Evolutionary conservation across 2,113 vertebrate species (phyloP).

Genomic region (Myotis lucifugus): DNA sequence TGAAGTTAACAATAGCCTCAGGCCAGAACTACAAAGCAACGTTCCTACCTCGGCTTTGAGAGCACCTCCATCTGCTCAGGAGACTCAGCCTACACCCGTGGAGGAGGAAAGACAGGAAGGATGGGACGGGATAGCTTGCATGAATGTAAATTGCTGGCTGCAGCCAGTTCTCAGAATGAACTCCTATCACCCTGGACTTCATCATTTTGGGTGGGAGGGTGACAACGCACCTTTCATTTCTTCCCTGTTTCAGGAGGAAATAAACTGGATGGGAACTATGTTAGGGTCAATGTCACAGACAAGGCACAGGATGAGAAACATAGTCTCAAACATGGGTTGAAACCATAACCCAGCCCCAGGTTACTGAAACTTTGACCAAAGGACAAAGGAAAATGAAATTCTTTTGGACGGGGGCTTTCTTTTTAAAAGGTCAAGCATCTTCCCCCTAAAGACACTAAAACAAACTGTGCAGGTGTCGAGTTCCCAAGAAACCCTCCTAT

Average conservation of each 20-base stretch:
- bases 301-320: neutral
- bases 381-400: slow-evolving; percentile 20
- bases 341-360: neutral
- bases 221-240: neutral
- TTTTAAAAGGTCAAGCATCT: neutral
- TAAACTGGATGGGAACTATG: neutral
- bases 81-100: neutral
- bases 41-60: neutral
- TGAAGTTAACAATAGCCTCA: neutral
- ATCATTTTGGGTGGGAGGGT: neutral
- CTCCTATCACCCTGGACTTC: neutral
- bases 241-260: neutral
- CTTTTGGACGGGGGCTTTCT: neutral
- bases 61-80: neutral
- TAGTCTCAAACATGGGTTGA: neutral
- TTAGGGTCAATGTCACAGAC: neutral
- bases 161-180: neutral
- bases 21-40: neutral
- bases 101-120: neutral
- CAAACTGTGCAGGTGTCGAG: neutral
- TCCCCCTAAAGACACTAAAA: neutral
- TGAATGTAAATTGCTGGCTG: neutral
- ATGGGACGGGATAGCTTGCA: neutral
- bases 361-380: neutral
- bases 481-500: neutral